Base-by-base conservation (phyloP, 2,888 invertebrate genomes). In the Drosophila hamatofila region DNA sequence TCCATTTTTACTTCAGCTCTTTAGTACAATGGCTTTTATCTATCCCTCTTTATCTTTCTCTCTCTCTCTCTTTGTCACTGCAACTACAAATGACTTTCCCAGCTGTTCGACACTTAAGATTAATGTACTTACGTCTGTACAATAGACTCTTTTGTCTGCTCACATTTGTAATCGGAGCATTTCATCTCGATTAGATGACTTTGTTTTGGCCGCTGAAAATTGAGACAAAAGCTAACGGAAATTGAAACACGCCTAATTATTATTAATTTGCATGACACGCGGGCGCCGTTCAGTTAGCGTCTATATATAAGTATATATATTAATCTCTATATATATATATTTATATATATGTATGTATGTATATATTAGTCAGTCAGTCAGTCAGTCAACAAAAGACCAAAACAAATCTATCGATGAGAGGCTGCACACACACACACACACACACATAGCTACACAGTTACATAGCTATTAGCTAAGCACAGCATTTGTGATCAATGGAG, bases 251-350 rank as follows among this genome's bases (percentile, higher is more conserved):
- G 61, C 72, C 75, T 87, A 85, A 85, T 89, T 89, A 85, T 87
- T 85, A 87, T 85, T 89, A 87, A 85, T 85, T 85, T 88, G 84
- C 85, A 87, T 89, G 74, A 76, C 78, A 70, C 61, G 67, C 70
- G 58, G 72, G 68, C 70, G 65, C 63, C 72, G 42, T 41, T 57
- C 76, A 71, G 52, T 80, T 80, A 76, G 64, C 71, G 12, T 71
- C 61, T 49, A 57, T 59, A 72, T 64, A 33, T 39, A 56, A 11
- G 4, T 25, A 41, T 11, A 52, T 5, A 35, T 25, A 23, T 23
- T 14, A 16, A 11, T 2, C 0, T 44, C 11, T 61, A 63, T 57
- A 72, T 60, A 30, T 39, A 54, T n/a, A 44, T 16, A 44, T 2
- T 21, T 8, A 16, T 27, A 30, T 27, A 27, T 33, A 21, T 27